phyloP scores from a whole-genome alignment of 2,888 invertebrate genomes.

The Lycaena phlaeas region DNA sequence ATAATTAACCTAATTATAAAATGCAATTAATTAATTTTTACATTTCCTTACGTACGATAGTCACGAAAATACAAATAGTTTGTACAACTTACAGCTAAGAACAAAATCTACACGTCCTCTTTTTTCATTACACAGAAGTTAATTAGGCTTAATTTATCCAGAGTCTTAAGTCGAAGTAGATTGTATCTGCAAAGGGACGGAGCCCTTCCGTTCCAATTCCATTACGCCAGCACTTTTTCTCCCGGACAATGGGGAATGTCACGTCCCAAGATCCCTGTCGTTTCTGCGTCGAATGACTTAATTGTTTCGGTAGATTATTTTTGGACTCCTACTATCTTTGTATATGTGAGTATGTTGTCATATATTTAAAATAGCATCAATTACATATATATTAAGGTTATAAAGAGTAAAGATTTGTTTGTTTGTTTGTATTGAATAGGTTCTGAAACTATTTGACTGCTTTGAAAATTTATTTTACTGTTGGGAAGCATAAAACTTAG shows the following conservation, averaged over 20 bases:
- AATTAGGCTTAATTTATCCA: conserved; percentile 46
- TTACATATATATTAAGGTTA: no score
- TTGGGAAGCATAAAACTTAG: no score
- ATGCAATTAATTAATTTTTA: no score
- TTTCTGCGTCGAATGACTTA: conserved; percentile 17
- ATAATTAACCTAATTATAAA: no score
- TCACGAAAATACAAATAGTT: no score
- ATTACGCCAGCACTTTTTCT: conserved; percentile 41
- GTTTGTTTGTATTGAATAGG: background rate
- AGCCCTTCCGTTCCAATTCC: conserved; percentile 44
- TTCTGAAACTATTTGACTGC: background rate
- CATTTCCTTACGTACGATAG: no score
- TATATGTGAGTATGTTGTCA: background rate
- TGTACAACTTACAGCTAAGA: no score
- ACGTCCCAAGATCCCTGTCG: conserved; percentile 14
- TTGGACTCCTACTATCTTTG: conserved; percentile 1
- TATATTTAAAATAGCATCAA: no score
- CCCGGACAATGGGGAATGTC: conserved; percentile 26
- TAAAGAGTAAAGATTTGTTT: no score
- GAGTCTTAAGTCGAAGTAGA: conserved; percentile 27
- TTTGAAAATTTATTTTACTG: no score
- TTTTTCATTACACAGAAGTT: conserved; percentile 23
- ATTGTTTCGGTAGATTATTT: conserved; percentile 20
- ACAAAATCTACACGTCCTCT: conserved; percentile 15
- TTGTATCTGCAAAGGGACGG: conserved; percentile 35